phyloP scores from a whole-genome alignment of 1,140 invertebrate genomes.

The Camponotus pennsylvanicus region DNA sequence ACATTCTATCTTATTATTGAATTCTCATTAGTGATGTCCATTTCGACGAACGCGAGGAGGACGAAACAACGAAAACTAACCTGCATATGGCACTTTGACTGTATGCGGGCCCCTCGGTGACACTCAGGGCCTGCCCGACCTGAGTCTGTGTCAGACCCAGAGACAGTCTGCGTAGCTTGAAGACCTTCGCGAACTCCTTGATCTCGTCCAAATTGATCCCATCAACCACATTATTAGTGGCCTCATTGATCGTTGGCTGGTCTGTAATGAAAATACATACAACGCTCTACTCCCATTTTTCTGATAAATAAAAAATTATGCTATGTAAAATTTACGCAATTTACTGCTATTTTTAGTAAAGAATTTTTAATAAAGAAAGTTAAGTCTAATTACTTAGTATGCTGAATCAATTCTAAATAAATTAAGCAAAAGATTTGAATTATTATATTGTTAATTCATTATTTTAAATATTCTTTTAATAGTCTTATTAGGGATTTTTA shows the following conservation, averaged over 20 bases:
- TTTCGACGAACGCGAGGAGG: conserved; percentile 54
- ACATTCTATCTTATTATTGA: conserved; percentile 50
- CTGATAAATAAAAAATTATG: neutral
- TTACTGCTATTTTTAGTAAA: neutral
- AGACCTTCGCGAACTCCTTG: conserved; percentile 99
- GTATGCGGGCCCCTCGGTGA: conserved; percentile 98
- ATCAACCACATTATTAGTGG: conserved; percentile 97
- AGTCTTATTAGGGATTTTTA: neutral
- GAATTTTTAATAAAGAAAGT: neutral
- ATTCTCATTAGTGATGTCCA: conserved; percentile 68
- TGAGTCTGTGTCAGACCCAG: conserved; percentile 98
- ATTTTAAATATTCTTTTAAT: neutral
- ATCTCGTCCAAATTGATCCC: conserved; percentile 99
- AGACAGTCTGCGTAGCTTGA: conserved; percentile 96
- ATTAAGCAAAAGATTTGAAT: neutral
- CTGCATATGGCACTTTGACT: conserved; percentile 99
- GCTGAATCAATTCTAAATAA: conserved; percentile 12
- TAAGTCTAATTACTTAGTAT: neutral
- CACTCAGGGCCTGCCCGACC: conserved; percentile 97
- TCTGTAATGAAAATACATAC: conserved; percentile 86
- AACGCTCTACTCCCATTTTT: neutral
- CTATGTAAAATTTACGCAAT: neutral
- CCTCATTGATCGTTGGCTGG: conserved; percentile 96
- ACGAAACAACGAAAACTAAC: conserved; percentile 86
- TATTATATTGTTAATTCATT: neutral